Base-by-base conservation (phyloP, 2,888 invertebrate genomes). In the Hanleya hanleyi region DNA sequence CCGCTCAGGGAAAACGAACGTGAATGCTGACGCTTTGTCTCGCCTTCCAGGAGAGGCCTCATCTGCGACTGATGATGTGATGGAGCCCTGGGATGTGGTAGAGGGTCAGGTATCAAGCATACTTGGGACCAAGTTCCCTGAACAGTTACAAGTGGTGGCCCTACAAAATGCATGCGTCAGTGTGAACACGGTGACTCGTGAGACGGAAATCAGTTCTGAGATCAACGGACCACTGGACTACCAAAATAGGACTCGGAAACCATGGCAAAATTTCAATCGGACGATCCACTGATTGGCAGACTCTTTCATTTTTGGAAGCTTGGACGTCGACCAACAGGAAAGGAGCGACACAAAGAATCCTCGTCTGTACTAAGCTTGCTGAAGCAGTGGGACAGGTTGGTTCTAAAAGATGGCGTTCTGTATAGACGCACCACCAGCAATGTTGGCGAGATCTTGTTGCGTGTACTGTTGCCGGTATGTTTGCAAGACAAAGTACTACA, bases 11-110 rank as follows among this genome's bases (percentile, higher is more conserved):
- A 69, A 67, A 36, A 33, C 41, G 15, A 77, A 77, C 41, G 41
- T n/a, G 33, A 50, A 47, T 4, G 74, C 73, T 6, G 77, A 77
- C 32, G 70, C 69, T 37, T 67, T 77, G 50, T 73, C 75, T n/a
- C 35, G 74, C n/a, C 37, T 65, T 22, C 67, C 74, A 15, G 50
- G 29, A 47, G 1, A 61, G 18, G 22, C 35, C n/a, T n/a, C n/a
- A n/a, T n/a, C n/a, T n/a, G n/a, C n/a, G n/a, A n/a, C n/a, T n/a
- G n/a, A n/a, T n/a, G n/a, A n/a, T n/a, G n/a, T n/a, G n/a, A n/a
- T n/a, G n/a, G n/a, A n/a, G n/a, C n/a, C n/a, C n/a, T n/a, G n/a
- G n/a, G n/a, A n/a, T n/a, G n/a, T n/a, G n/a, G n/a, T n/a, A n/a
- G n/a, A n/a, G n/a, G n/a, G n/a, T n/a, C n/a, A n/a, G n/a, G n/a